A percentile compares a stretch with the other conserved stretches of the same genome.
Conservation (phyloP, 2,113 vertebrate species). For the Coregonus clupeaformis region DNA sequence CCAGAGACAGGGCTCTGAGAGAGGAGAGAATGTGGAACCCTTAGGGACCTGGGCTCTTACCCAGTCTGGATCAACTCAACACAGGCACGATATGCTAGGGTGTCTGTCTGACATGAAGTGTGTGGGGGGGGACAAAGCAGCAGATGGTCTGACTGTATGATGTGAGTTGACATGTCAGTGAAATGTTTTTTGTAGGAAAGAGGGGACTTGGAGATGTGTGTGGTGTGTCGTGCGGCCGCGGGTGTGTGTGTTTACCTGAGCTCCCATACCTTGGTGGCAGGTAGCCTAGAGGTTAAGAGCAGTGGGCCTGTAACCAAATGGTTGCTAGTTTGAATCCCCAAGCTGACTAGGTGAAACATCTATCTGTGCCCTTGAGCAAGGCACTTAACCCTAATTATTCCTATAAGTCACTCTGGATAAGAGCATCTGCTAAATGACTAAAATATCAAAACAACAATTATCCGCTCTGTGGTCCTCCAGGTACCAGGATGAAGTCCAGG, state of each 20-base stretch:
- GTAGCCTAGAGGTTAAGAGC: neutral
- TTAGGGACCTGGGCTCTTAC: neutral
- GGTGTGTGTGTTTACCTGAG: neutral
- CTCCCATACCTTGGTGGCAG: neutral
- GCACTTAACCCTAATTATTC: too few relatives aligned
- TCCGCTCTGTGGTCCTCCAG: constrained; percentile 43
- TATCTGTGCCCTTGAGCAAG: too few relatives aligned
- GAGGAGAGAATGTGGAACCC: neutral
- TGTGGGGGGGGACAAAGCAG: too few relatives aligned
- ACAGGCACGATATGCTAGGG: neutral
- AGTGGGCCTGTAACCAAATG: neutral
- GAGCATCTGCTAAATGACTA: neutral
- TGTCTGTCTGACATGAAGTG: neutral
- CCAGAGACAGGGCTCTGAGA: neutral
- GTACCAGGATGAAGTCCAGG: constrained; percentile 65
- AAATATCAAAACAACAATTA: neutral
- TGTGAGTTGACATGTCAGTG: neutral
- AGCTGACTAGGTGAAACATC: too few relatives aligned
- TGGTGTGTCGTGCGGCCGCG: neutral
- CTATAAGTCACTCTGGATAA: too few relatives aligned
- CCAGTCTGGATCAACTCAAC: constrained; percentile 13
- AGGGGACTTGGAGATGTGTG: neutral
- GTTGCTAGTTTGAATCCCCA: neutral
- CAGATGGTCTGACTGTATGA: too few relatives aligned
- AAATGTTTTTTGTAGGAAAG: too few relatives aligned